Evolutionary conservation across 2,113 vertebrate species (phyloP).

Genomic region (Manacus vitellinus): DNA sequence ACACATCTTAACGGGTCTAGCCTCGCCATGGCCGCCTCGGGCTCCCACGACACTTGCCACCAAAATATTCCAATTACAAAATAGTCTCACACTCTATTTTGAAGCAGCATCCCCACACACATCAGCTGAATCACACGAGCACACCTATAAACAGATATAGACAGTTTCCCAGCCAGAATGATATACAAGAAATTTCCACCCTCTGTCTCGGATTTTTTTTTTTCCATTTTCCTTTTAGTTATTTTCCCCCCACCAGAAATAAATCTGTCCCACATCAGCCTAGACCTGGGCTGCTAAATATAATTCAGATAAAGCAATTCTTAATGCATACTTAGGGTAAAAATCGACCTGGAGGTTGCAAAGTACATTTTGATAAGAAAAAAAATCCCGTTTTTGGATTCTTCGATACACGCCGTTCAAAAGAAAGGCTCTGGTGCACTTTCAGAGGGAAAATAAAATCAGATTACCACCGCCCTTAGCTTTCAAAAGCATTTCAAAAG

Average conservation of each 20-base stretch:
- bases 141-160: neutral
- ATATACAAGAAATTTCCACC: neutral
- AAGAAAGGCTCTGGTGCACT: conserved; percentile 33
- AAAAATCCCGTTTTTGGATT: neutral
- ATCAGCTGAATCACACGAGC: neutral
- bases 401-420: neutral
- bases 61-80: conserved; percentile 2
- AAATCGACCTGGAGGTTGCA: conserved; percentile 55
- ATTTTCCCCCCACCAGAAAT: neutral
- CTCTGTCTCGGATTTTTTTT: neutral
- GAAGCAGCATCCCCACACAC: neutral
- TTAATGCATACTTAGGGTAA: conserved; percentile 19
- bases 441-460: conserved; percentile 35
- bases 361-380: conserved; percentile 31
- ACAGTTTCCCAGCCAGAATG: conserved; percentile 1
- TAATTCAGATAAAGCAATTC: conserved; percentile 1
- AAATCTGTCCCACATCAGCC: neutral
- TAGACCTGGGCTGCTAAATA: neutral
- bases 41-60: conserved; percentile 10
- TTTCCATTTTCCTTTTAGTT: neutral
- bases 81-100: neutral
- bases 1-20: conserved; percentile 7
- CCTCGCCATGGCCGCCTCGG: neutral
- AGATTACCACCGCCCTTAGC: neutral
- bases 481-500: conserved; percentile 53